phyloP scores from a whole-genome alignment of 2,113 vertebrate genomes.

The zebrafish (Danio rerio) region DNA sequence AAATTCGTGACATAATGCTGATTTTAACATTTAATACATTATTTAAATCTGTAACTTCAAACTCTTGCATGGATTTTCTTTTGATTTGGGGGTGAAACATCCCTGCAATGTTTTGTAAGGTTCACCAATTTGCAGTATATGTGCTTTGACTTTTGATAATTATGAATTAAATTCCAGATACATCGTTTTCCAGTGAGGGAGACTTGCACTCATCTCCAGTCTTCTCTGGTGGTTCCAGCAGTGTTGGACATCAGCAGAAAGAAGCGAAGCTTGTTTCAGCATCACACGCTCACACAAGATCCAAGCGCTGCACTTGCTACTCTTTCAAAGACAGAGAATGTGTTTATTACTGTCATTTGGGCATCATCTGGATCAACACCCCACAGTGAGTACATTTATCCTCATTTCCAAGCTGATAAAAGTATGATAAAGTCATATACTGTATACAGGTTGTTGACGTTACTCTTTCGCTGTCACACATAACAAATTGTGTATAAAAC shows the following conservation, averaged over 20 bases:
- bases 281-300: slow-evolving; percentile 56
- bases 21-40: neutral
- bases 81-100: too few relatives aligned
- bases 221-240: neutral
- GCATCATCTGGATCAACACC: slow-evolving; percentile 98
- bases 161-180: slow-evolving; percentile 9
- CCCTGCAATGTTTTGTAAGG: too few relatives aligned
- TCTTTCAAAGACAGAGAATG: slow-evolving; percentile 93
- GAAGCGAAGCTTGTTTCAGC: neutral
- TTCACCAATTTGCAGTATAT: too few relatives aligned
- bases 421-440: too few relatives aligned
- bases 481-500: too few relatives aligned
- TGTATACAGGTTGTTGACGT: too few relatives aligned
- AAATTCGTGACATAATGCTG: neutral
- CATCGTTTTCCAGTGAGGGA: neutral
- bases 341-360: slow-evolving; percentile 96
- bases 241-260: neutral
- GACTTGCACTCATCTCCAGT: slow-evolving; percentile 5
- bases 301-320: slow-evolving; percentile 93
- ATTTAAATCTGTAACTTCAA: neutral
- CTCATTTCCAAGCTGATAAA: neutral
- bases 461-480: too few relatives aligned
- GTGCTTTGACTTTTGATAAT: neutral
- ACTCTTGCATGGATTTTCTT: too few relatives aligned
- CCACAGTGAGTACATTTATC: slow-evolving; percentile 83